Percentiles rank a stretch among this genome's conserved stretches.
Evolutionary conservation across 2,113 vertebrate species (phyloP).

Genomic region (Piaya cayana): DNA sequence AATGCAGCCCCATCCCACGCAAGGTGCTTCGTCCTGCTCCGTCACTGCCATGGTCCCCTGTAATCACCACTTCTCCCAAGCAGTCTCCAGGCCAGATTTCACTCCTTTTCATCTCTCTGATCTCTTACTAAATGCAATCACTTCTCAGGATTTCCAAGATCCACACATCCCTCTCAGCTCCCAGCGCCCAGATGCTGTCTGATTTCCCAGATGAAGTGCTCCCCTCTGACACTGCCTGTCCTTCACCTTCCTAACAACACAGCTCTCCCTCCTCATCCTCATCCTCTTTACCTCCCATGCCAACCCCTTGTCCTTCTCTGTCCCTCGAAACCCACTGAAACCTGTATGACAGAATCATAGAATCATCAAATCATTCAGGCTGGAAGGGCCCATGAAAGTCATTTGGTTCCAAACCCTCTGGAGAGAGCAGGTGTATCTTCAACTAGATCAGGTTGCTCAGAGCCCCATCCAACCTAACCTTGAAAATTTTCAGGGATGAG

Average conservation of each 20-base stretch:
- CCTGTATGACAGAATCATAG: not conserved
- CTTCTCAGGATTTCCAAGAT: not conserved
- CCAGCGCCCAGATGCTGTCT: too few relatives aligned
- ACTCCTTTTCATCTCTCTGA: not conserved
- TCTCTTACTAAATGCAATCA: not conserved
- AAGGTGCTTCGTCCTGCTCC: not conserved
- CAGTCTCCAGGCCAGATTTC: not conserved
- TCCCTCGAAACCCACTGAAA: not conserved
- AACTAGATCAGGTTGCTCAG: too few relatives aligned
- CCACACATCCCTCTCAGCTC: fast-evolving
- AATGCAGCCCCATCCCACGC: fast-evolving
- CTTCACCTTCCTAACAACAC: not conserved
- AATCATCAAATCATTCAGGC: too few relatives aligned
- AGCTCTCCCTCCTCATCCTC: too few relatives aligned
- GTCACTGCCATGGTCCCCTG: fast-evolving
- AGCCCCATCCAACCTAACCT: too few relatives aligned
- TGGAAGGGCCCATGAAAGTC: too few relatives aligned
- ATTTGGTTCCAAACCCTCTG: too few relatives aligned
- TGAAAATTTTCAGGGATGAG: too few relatives aligned
- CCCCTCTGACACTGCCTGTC: not conserved
- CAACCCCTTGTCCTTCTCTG: not conserved
- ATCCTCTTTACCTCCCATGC: not conserved
- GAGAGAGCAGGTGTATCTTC: too few relatives aligned
- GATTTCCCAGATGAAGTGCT: not conserved
- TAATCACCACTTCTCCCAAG: fast-evolving